Percentiles rank a stretch among this genome's conserved stretches.
Evolutionary conservation across 53 echinoderm and acorn worm genomes (phyloP).

Genomic region (Hippasteria phrygiana): DNA sequence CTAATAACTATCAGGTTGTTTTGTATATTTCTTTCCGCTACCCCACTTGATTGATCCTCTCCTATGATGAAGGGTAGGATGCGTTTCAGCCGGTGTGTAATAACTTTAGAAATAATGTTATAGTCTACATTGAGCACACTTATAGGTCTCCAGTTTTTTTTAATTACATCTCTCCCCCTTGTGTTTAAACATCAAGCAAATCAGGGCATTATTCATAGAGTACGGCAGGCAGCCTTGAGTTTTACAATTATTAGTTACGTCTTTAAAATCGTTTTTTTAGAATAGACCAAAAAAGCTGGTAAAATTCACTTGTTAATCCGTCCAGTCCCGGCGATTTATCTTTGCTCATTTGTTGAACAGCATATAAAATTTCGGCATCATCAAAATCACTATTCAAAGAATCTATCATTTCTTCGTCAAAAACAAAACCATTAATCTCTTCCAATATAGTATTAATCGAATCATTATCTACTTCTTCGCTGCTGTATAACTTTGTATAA

Average conservation of each 20-base stretch:
- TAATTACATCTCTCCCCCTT: not conserved
- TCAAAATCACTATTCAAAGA: not conserved
- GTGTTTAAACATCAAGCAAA: slow-evolving; percentile 5
- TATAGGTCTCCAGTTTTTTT: slow-evolving; percentile 32
- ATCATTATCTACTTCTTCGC: not conserved
- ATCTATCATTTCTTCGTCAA: not conserved
- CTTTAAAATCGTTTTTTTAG: slow-evolving; percentile 9
- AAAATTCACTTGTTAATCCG: slow-evolving; percentile 29
- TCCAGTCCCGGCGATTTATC: slow-evolving; percentile 16
- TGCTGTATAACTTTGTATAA: not conserved
- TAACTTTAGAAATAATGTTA: not conserved
- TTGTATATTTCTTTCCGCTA: too few species aligned
- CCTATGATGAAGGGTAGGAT: not conserved
- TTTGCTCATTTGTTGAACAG: slow-evolving; percentile 12
- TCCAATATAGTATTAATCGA: not conserved
- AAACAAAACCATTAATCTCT: not conserved
- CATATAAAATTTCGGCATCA: not conserved
- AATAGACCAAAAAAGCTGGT: not conserved
- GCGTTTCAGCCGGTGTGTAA: not conserved
- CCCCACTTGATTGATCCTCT: not conserved
- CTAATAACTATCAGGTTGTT: too few species aligned
- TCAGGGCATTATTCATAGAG: slow-evolving; percentile 1
- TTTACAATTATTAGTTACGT: slow-evolving; percentile 4
- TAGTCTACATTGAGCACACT: too few species aligned
- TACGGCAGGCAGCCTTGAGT: not conserved